Conservation (phyloP, 1,140 invertebrate genomes). For the Pectinophora gossypiella region DNA sequence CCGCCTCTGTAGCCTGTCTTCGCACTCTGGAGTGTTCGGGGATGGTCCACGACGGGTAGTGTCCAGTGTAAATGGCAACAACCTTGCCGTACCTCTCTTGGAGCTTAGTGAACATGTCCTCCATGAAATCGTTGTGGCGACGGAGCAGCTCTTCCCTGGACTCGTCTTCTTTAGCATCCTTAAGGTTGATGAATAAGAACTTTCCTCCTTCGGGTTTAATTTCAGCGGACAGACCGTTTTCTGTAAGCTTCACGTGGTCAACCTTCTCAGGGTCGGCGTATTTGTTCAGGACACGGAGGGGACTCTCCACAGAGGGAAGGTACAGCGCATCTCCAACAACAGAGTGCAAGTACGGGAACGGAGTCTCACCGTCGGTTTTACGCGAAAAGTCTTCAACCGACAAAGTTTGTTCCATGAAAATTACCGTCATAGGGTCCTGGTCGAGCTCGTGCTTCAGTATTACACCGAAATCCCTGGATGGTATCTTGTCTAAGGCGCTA, state of each 20-base stretch:
- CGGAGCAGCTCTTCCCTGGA: slow-evolving; percentile 48
- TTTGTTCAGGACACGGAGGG: slow-evolving; percentile 41
- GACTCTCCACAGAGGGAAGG: slow-evolving; percentile 48
- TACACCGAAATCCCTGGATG: slow-evolving; percentile 34
- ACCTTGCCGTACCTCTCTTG: slow-evolving; percentile 36
- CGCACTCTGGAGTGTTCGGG: slow-evolving; percentile 38
- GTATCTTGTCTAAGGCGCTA: slow-evolving; percentile 38
- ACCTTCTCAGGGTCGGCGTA: slow-evolving; percentile 45
- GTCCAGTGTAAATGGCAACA: slow-evolving; percentile 59
- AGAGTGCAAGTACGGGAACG: slow-evolving; percentile 49
- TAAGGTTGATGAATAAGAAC: slow-evolving; percentile 56
- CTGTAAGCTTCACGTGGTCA: slow-evolving; percentile 48
- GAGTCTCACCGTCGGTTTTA: slow-evolving; percentile 47
- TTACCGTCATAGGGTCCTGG: slow-evolving; percentile 43
- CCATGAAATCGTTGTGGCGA: slow-evolving; percentile 66
- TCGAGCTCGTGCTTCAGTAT: slow-evolving; percentile 40
- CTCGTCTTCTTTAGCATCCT: slow-evolving; percentile 62
- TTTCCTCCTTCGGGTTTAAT: slow-evolving; percentile 42
- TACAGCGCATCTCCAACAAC: slow-evolving; percentile 43
- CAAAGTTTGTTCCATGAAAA: slow-evolving; percentile 64
- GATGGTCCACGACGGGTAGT: slow-evolving; percentile 58
- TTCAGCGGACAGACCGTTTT: slow-evolving; percentile 54
- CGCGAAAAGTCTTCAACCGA: slow-evolving; percentile 68
- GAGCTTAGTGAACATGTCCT: slow-evolving; percentile 49
- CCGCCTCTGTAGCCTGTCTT: slow-evolving; percentile 27